Evolutionary conservation across 2,888 invertebrate genomes (phyloP).

Genomic region (Aleiodes testaceus): DNA sequence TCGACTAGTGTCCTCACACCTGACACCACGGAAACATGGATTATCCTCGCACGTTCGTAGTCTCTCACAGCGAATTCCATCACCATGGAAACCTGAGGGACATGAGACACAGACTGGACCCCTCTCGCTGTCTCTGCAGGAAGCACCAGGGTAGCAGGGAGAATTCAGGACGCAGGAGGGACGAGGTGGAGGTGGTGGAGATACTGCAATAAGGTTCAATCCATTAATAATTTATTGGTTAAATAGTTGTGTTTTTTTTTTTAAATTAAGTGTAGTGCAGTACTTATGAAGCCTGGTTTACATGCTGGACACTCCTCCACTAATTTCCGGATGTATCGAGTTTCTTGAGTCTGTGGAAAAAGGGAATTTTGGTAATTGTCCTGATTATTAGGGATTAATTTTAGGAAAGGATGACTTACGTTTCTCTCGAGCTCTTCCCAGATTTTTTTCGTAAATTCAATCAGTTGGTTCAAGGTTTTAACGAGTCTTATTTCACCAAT

Average conservation of each 20-base stretch:
- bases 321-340: conserved; percentile 80
- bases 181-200: conserved; percentile 54
- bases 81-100: conserved; percentile 83
- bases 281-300: conserved; percentile 64
- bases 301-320: conserved; percentile 87
- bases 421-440: conserved; percentile 79
- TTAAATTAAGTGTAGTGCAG: conserved; percentile 40
- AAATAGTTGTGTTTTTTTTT: neutral
- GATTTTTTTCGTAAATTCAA: conserved; percentile 80
- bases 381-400: neutral
- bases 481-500: conserved; percentile 76
- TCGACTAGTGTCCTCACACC: conserved; percentile 63
- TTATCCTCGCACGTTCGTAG: conserved; percentile 79
- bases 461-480: conserved; percentile 80
- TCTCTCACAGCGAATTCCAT: conserved; percentile 83
- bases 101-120: conserved; percentile 86
- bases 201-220: neutral
- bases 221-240: neutral
- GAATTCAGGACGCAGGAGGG: conserved; percentile 63
- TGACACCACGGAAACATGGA: conserved; percentile 78
- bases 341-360: conserved; percentile 76
- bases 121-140: conserved; percentile 79
- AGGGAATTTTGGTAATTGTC: conserved; percentile 24
- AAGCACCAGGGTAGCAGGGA: conserved; percentile 76
- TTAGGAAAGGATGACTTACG: conserved; percentile 63